These are phyloP conservation scores for Tachyglossus aculeatus DNA, from an alignment of 2,797 vertebrate genomes.

Conservation along the genomic window DNA sequence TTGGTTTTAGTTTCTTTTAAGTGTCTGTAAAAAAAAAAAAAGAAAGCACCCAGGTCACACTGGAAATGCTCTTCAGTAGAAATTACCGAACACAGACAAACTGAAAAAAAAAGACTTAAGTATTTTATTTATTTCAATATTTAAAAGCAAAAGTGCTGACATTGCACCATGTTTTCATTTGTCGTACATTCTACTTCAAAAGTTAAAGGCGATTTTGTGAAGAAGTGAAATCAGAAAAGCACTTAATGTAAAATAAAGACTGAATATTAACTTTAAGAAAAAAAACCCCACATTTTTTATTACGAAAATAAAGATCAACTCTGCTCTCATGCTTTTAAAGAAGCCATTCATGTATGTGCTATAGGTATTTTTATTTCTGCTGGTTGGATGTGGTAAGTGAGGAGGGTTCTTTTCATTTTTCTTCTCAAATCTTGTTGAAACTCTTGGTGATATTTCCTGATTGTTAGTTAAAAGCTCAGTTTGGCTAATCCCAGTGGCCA, in stretches of 20 bases:
- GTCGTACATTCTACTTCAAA: slow-evolving; percentile 74
- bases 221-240: slow-evolving; percentile 72
- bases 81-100: slow-evolving; percentile 68
- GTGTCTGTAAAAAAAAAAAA: slow-evolving; percentile 46
- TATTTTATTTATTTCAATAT: slow-evolving; percentile 85
- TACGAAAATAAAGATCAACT: slow-evolving; percentile 79
- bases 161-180: slow-evolving; percentile 81
- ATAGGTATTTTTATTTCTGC: slow-evolving; percentile 74
- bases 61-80: slow-evolving; percentile 72
- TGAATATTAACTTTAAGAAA: slow-evolving; percentile 73
- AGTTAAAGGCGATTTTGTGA: slow-evolving; percentile 76
- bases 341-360: slow-evolving; percentile 74
- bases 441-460: slow-evolving; percentile 47
- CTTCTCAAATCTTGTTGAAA: slow-evolving; percentile 47
- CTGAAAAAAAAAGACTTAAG: slow-evolving; percentile 68
- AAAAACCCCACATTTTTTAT: slow-evolving; percentile 65
- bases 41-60: slow-evolving; percentile 69
- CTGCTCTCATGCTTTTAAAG: slow-evolving; percentile 76
- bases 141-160: slow-evolving; percentile 76
- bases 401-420: slow-evolving; percentile 52
- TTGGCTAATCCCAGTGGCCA: slow-evolving; percentile 44
- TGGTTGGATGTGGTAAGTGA: slow-evolving; percentile 77
- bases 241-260: slow-evolving; percentile 78
- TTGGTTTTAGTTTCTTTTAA: slow-evolving; percentile 70
- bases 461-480: slow-evolving; percentile 56